A percentile compares a stretch with the other conserved stretches of the same genome.
phyloP scores from a whole-genome alignment of 2,113 vertebrate genomes.

The Vulpes ferrilata region DNA sequence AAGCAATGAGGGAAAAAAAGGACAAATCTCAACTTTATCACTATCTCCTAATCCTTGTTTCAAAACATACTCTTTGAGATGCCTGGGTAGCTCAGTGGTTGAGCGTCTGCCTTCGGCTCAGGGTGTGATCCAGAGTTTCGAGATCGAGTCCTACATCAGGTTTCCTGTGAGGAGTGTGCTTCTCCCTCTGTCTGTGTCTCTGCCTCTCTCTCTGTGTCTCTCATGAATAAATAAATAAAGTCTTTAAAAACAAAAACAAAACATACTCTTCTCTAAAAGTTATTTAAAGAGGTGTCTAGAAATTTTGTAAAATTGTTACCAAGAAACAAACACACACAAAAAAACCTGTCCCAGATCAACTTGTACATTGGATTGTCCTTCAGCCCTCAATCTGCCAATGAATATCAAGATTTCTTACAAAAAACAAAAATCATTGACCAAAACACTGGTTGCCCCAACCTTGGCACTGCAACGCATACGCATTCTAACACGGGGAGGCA shows the following conservation, averaged over 20 bases:
- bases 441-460: neutral
- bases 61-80: conserved; percentile 31
- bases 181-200: too few relatives aligned
- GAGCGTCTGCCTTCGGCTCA: too few relatives aligned
- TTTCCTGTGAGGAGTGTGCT: too few relatives aligned
- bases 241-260: neutral
- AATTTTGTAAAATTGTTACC: neutral
- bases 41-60: conserved; percentile 56
- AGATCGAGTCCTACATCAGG: too few relatives aligned
- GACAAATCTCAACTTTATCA: conserved; percentile 1
- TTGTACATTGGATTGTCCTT: neutral
- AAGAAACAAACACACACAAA: neutral
- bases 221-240: too few relatives aligned
- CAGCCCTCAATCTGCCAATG: neutral
- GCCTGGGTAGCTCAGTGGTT: too few relatives aligned
- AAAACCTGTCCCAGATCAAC: neutral
- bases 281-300: conserved; percentile 16
- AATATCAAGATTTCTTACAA: neutral
- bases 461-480: accelerated
- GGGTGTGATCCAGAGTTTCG: too few relatives aligned
- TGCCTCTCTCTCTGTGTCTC: too few relatives aligned
- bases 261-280: conserved; percentile 25
- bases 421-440: neutral
- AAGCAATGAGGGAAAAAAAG: neutral
- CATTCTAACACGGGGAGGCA: accelerated